Evolutionary conservation across 2,888 invertebrate species (phyloP).

Genomic region (Oxyscelio sp.): DNA sequence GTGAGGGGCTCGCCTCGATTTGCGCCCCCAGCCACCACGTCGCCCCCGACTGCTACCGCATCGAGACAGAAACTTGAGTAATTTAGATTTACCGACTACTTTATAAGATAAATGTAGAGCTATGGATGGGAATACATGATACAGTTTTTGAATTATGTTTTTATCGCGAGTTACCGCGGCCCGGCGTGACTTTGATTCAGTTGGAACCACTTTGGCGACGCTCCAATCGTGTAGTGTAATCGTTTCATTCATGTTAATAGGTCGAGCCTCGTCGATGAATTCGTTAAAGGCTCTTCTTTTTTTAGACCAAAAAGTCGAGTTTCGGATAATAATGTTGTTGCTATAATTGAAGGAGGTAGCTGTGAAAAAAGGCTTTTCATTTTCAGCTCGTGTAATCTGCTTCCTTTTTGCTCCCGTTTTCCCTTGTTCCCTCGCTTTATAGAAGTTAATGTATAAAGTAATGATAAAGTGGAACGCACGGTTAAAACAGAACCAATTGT

Average conservation of each 20-base stretch:
- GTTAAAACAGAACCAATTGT: background rate
- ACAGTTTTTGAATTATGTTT: conserved; percentile 70
- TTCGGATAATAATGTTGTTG: conserved; percentile 1
- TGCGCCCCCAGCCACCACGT: conserved; percentile 55
- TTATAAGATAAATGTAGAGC: conserved; percentile 64
- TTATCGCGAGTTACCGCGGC: conserved; percentile 41
- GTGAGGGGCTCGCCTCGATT: conserved; percentile 65
- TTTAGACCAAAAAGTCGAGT: conserved; percentile 6
- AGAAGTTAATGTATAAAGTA: background rate
- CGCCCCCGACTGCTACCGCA: too few species aligned
- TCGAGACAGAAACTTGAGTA: conserved; percentile 69
- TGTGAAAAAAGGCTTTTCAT: conserved; percentile 3
- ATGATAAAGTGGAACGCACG: background rate
- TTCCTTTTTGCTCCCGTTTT: background rate
- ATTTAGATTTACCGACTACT: conserved; percentile 73
- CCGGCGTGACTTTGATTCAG: conserved; percentile 55
- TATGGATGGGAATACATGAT: conserved; percentile 69
- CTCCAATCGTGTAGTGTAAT: conserved; percentile 53
- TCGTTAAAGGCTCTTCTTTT: conserved; percentile 39
- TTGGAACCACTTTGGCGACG: conserved; percentile 62
- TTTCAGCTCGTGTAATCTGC: background rate
- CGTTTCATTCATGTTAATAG: conserved; percentile 61
- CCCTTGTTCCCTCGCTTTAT: too few species aligned
- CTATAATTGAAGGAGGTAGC: conserved; percentile 27
- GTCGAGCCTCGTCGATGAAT: conserved; percentile 51